Conservation (phyloP, 1,140 invertebrate genomes). For the Pararge aegeria region DNA sequence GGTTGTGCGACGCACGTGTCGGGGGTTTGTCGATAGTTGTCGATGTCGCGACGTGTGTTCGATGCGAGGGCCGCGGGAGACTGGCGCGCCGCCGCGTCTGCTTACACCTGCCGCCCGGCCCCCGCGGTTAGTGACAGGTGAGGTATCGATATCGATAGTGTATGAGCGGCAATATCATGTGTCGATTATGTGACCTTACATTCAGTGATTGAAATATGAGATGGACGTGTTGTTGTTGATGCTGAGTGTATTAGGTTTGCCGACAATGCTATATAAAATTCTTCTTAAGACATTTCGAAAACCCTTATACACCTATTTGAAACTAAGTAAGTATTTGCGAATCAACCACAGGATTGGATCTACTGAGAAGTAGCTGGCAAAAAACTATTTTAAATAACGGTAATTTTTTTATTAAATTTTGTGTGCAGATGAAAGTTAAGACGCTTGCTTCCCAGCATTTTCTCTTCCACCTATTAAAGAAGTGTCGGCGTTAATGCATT, state of each 20-base stretch:
- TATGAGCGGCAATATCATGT: slow-evolving; percentile 14
- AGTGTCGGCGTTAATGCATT: too few species aligned
- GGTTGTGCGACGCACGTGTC: slow-evolving; percentile 70
- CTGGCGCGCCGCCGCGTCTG: slow-evolving; percentile 75
- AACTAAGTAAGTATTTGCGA: too few species aligned
- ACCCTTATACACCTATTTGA: too few species aligned
- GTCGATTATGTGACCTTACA: slow-evolving; percentile 17
- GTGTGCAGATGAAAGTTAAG: too few species aligned
- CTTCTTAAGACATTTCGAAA: not conserved
- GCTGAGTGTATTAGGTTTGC: not conserved
- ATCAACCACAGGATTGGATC: too few species aligned
- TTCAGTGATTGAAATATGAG: slow-evolving; percentile 9
- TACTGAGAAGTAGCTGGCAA: too few species aligned
- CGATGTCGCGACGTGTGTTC: slow-evolving; percentile 59
- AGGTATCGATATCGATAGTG: slow-evolving; percentile 64
- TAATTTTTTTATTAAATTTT: too few species aligned
- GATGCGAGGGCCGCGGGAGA: slow-evolving; percentile 59
- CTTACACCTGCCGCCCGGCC: slow-evolving; percentile 69
- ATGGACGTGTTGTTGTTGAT: not conserved
- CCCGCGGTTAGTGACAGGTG: slow-evolving; percentile 67
- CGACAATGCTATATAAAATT: not conserved
- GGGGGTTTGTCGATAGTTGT: slow-evolving; percentile 61
- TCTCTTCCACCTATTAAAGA: too few species aligned
- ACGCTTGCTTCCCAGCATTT: too few species aligned
- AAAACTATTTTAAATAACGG: too few species aligned